phyloP scores from a whole-genome alignment of 2,888 invertebrate species.

The Folsomia candida region DNA sequence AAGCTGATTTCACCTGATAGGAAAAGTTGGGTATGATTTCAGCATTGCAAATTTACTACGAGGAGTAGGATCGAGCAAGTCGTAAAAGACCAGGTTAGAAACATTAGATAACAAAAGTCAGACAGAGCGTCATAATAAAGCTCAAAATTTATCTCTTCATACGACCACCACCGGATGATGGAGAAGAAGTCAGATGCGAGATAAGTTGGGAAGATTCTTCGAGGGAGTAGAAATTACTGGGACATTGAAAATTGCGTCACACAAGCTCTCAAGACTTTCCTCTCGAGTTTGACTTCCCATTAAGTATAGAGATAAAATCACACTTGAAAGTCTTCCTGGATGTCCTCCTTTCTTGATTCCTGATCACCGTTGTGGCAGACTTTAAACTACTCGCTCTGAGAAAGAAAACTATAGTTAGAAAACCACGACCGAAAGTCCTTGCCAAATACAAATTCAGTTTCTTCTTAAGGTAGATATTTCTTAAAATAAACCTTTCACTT shows the following conservation, averaged over 20 bases:
- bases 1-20: background rate
- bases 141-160: background rate
- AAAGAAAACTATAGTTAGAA: too few relatives aligned
- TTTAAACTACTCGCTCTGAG: too few relatives aligned
- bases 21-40: background rate
- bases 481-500: too few relatives aligned
- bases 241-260: background rate
- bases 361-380: too few relatives aligned
- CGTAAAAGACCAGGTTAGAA: background rate
- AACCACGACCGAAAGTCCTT: too few relatives aligned
- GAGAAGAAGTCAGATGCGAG: background rate
- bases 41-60: background rate
- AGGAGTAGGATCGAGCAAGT: background rate
- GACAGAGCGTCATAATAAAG: background rate
- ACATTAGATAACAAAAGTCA: background rate
- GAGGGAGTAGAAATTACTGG: background rate
- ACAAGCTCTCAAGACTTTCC: too few relatives aligned
- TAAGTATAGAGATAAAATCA: background rate
- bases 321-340: background rate
- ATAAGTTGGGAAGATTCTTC: background rate
- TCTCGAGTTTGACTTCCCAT: too few relatives aligned
- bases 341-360: too few relatives aligned
- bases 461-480: too few relatives aligned
- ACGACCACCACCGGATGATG: background rate
- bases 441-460: too few relatives aligned